Conservation (phyloP, 2,113 vertebrate genomes). For the Elephas maximus region DNA sequence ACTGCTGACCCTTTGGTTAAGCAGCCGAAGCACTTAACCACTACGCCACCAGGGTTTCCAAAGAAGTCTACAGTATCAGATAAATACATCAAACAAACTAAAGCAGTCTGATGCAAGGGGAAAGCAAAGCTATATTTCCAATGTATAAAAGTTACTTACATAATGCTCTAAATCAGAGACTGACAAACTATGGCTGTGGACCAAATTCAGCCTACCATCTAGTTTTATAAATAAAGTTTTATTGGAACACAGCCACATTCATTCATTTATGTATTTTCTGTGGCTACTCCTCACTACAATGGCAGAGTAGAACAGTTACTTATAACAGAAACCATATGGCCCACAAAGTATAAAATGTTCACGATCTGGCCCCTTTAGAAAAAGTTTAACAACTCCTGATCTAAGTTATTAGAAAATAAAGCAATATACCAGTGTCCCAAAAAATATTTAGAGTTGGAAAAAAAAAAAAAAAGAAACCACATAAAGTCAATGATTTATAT, state of each 20-base stretch:
- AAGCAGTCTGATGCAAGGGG: background rate
- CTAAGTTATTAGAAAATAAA: constrained; percentile 38
- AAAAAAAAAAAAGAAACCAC: background rate
- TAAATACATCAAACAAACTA: background rate
- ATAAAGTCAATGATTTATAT: constrained; percentile 3
- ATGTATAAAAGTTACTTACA: background rate
- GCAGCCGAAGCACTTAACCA: no score
- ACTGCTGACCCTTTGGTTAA: no score
- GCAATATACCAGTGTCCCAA: background rate
- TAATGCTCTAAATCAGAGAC: background rate
- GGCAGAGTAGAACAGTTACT: background rate
- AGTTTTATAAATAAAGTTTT: constrained; percentile 28
- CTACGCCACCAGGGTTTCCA: background rate
- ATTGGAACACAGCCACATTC: background rate
- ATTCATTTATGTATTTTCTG: background rate
- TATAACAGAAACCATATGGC: background rate
- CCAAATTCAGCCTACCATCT: background rate
- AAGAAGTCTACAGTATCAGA: constrained; percentile 16
- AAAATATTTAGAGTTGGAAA: background rate
- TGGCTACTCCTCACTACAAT: background rate
- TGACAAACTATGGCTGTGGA: background rate
- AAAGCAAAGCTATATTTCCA: constrained; percentile 58
- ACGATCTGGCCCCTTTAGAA: background rate
- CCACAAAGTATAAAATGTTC: constrained; percentile 12
- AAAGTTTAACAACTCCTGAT: background rate